These are phyloP conservation scores for Drosophila lowei DNA, from an alignment of 1,140 invertebrate genomes.

Conservation along the genomic window DNA sequence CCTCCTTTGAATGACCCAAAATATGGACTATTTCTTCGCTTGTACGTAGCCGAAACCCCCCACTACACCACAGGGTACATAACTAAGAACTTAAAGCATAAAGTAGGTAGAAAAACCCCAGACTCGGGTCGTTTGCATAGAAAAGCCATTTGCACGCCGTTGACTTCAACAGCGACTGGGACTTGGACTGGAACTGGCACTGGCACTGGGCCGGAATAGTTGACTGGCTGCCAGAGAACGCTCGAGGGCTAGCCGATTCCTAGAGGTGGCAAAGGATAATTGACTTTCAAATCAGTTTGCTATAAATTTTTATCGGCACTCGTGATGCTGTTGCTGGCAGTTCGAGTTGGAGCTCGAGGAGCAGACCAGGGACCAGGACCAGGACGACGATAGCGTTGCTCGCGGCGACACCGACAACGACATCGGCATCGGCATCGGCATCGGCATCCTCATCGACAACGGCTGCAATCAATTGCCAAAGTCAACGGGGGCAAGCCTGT, in stretches of 20 bases:
- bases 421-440: conserved; percentile 17
- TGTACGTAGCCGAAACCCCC: not conserved
- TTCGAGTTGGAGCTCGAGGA: conserved; percentile 3
- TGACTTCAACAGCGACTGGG: conserved; percentile 54
- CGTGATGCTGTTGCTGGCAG: conserved; percentile 75
- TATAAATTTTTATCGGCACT: conserved; percentile 82
- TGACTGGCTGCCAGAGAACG: conserved; percentile 32
- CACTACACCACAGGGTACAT: conserved; percentile 16
- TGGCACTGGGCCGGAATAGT: conserved; percentile 53
- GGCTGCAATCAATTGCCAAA: conserved; percentile 80
- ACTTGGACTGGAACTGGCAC: too few relatives aligned
- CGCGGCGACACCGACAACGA: conserved; percentile 39
- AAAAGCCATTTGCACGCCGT: conserved; percentile 80
- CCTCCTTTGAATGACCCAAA: too few relatives aligned
- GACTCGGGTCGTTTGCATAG: conserved; percentile 67
- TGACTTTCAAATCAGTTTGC: conserved; percentile 83
- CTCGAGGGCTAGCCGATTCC: conserved; percentile 3
- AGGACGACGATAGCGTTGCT: conserved; percentile 19
- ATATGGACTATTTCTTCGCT: too few relatives aligned
- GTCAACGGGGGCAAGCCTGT: conserved; percentile 72
- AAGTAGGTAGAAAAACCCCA: conserved; percentile 57
- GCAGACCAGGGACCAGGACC: conserved; percentile 11
- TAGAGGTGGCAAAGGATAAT: conserved; percentile 71
- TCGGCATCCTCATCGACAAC: conserved; percentile 45
- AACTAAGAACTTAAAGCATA: conserved; percentile 50